Percentiles rank a stretch among this genome's conserved stretches.
phyloP scores from a whole-genome alignment of 2,113 vertebrate species.

The Ceratotherium simum region DNA sequence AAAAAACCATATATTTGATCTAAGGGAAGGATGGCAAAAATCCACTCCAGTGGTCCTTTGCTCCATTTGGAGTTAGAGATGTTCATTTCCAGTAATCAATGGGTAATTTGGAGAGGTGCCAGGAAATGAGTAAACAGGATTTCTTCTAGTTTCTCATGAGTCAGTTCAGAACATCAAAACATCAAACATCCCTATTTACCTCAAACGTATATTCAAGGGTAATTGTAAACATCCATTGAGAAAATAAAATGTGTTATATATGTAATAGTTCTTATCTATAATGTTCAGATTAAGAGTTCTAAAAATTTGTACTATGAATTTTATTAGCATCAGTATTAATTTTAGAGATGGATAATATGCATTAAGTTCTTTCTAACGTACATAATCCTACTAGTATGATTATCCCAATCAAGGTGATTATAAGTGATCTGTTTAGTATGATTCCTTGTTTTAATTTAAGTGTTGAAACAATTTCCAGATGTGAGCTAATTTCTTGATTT shows the following conservation, averaged over 20 bases:
- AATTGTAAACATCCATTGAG: not conserved
- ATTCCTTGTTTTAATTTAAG: not conserved
- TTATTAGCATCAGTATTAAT: not conserved
- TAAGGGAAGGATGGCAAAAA: not conserved
- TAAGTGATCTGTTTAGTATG: not conserved
- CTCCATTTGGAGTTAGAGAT: not conserved
- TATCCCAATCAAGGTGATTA: not conserved
- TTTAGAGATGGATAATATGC: not conserved
- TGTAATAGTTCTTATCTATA: not conserved
- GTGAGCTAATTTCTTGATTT: not conserved
- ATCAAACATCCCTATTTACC: not conserved
- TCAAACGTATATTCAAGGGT: not conserved
- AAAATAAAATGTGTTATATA: not conserved
- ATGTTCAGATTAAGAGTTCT: not conserved
- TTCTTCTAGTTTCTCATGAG: not conserved
- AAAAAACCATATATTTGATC: not conserved
- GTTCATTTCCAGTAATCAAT: not conserved
- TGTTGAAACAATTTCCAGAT: not conserved
- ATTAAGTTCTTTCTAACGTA: not conserved
- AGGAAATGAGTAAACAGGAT: not conserved
- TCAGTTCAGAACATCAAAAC: not conserved
- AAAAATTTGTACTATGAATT: not conserved
- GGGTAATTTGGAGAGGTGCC: not conserved
- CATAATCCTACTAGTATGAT: not conserved
- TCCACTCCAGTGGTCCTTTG: not conserved